Evolutionary conservation across 2,113 vertebrate species (phyloP), one percentile per base, ranked within the genome.

Genomic region (Tachysurus fulvidraco): DNA sequence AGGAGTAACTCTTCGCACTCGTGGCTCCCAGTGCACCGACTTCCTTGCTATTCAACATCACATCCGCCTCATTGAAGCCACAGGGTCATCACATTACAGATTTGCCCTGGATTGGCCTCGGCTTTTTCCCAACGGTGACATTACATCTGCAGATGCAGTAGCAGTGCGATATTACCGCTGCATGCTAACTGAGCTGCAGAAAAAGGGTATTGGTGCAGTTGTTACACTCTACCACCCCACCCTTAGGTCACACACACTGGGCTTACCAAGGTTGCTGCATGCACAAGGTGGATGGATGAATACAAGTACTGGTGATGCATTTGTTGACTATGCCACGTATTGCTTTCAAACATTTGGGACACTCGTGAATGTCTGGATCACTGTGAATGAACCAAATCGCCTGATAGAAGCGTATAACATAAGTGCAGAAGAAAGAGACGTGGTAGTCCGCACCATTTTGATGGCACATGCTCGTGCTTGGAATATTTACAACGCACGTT

Each of bases 71-170:
- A 90, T 99, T 84, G 94, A 92, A 7, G 94, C 92, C 60, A 94
- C 96, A 67, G 96, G 96, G 88, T 94, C 97, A 28, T 95, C 96
- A 16, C 95, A 98, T 88, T 99, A 97, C 84, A 94, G 96, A 90
- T 99, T 99, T 60, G 96, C 97, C 62, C 95, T 99, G 62, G 97
- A 98, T 91, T 99, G 98, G 98, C 94, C 97, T 5, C 93, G 96
- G 4, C 94, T 99, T 91, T 91, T 99, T 88, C 97, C 98, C 71
- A 93, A 94, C 0, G 97, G 97, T 57, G 94, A 97, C 88, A 73
- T 93, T 81, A 95, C 95, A 0, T 81, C 85, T 6, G 90, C 95
- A 11, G 96, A 98, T 92, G 92, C 85, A 19, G 96, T 97, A 67
- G 95, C 94, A 17, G 92, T 99, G 4, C 92, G 95, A 85, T 99